phyloP scores from a whole-genome alignment of 2,888 invertebrate species.

The Vesta saturnalis region DNA sequence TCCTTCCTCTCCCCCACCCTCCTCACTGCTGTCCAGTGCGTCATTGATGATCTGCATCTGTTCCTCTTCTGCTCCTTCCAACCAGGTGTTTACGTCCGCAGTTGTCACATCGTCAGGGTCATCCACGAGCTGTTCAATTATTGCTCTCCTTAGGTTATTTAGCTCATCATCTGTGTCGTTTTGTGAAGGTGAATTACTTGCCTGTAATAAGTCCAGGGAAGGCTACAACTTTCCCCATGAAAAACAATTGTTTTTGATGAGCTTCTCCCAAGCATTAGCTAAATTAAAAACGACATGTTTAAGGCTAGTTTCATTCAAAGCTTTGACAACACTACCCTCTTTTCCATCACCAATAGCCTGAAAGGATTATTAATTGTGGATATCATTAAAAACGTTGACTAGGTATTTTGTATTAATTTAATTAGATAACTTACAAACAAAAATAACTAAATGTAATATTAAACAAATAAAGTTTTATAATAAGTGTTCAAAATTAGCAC shows the following conservation, averaged over 20 bases:
- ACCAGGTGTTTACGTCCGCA: neutral
- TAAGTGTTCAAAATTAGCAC: too few species aligned
- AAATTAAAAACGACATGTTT: neutral
- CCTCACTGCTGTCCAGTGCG: neutral
- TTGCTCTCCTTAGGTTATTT: neutral
- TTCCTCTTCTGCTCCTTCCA: too few species aligned
- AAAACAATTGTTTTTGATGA: neutral
- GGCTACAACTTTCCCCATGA: neutral
- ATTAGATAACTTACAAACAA: too few species aligned
- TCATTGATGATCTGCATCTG: neutral
- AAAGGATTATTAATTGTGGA: too few species aligned
- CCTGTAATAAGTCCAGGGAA: neutral
- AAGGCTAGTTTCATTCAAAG: neutral
- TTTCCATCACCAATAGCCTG: too few species aligned
- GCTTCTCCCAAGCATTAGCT: neutral
- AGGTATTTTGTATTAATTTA: too few species aligned
- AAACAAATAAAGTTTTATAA: too few species aligned
- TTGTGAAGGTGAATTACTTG: neutral
- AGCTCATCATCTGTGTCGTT: neutral
- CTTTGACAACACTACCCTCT: neutral
- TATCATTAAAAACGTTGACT: too few species aligned
- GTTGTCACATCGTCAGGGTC: neutral
- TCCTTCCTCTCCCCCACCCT: too few species aligned
- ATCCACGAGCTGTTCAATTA: neutral
- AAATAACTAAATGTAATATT: too few species aligned